These are phyloP conservation scores for Torymus texanus DNA, from an alignment of 2,888 invertebrate genomes.

Conservation along the genomic window DNA sequence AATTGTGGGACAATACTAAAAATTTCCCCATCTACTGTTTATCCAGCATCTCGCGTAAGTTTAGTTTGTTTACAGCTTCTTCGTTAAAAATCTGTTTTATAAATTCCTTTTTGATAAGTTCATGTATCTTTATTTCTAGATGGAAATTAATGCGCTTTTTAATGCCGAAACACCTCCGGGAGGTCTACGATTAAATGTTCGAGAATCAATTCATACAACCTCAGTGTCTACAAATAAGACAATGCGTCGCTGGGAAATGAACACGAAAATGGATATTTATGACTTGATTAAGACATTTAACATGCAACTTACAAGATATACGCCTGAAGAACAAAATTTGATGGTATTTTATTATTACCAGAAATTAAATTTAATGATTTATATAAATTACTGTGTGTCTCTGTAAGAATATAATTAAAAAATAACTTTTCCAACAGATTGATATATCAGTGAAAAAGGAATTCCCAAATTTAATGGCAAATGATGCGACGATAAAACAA, in stretches of 20 bases:
- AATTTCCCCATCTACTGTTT: constrained; percentile 63
- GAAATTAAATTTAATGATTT: too few relatives aligned
- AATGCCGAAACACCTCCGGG: background rate
- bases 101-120: background rate
- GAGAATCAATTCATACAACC: constrained; percentile 67
- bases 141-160: constrained; percentile 64
- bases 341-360: constrained; percentile 60
- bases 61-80: background rate
- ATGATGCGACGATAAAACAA: constrained; percentile 59
- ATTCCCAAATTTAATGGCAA: constrained; percentile 57
- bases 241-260: constrained; percentile 69
- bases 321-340: constrained; percentile 68
- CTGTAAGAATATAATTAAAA: too few relatives aligned
- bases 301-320: constrained; percentile 65
- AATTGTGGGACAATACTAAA: constrained; percentile 66
- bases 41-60: constrained; percentile 68
- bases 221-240: constrained; percentile 60
- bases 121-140: constrained; percentile 55
- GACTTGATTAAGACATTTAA: constrained; percentile 64
- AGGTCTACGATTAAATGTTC: constrained; percentile 51
- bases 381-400: too few relatives aligned
- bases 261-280: constrained; percentile 65
- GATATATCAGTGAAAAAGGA: constrained; percentile 71
- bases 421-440: constrained; percentile 56
- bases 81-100: background rate